Evolutionary conservation across 2,797 vertebrate species (phyloP), one percentile per base, ranked within the genome.

Genomic region (Smutsia temminckii): DNA sequence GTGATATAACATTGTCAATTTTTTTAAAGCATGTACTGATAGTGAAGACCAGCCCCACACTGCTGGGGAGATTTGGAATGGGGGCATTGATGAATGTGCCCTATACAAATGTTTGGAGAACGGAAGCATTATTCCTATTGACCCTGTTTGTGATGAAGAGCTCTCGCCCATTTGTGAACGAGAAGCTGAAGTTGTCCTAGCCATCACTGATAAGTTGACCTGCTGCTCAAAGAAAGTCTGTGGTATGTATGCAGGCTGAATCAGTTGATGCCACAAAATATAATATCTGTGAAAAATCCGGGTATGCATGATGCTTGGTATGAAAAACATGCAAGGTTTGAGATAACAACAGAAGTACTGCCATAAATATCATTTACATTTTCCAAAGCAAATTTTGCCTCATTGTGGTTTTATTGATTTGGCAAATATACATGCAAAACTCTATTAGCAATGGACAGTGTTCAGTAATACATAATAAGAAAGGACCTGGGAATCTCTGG

Each of bases 161-260:
- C 98, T 98, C 3, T 66, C 97, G 0, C 99, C 98, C 0, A 89
- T 98, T 29, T 99, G 99, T 98, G 98, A 99, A 96, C 98, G 99
- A 89, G 99, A 99, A 97, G 99, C 99, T n/a, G 99, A 99, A 98
- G 98, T 99, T 79, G 98, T 99, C 0, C 95, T 99, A 74, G 98
- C 98, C 71, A 98, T 99, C 12, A 94, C 98, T n/a, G 99, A 99
- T 97, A 99, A 99, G 96, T 98, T 98, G 95, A 99, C 98, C 93
- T 99, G 99, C 97, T 99, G 99, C 95, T 98, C 99, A 71, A 99
- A 98, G 97, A 98, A 99, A 98, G 98, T 99, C 84, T 99, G 99
- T 88, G 99, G 99, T 99, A 98, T 18, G 99, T 98, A 93, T 16
- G 4, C 5, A 34, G 40, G 37, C 25, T 34, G 40, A 25, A 7